Conservation (phyloP, 2,113 vertebrate genomes). For the Trichechus manatus region DNA sequence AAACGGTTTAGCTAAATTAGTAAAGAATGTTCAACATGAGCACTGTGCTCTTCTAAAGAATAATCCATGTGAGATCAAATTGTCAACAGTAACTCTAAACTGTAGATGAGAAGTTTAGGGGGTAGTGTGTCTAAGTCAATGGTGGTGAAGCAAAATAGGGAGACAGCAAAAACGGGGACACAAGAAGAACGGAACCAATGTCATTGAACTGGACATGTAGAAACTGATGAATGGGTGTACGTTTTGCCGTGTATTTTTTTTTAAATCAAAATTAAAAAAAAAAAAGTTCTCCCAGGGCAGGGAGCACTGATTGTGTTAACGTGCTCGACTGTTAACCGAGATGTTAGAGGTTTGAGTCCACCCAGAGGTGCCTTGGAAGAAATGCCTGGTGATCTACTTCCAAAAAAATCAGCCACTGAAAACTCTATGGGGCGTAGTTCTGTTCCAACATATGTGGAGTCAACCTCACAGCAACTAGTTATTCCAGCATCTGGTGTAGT, state of each 20-base stretch:
- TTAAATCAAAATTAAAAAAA: neutral
- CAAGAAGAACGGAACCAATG: too few relatives aligned
- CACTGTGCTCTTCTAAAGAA: neutral
- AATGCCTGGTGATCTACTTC: neutral
- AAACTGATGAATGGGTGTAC: too few relatives aligned
- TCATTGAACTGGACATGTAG: too few relatives aligned
- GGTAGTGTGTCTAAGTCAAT: too few relatives aligned
- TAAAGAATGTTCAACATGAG: neutral
- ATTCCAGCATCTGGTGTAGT: neutral
- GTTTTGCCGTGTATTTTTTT: too few relatives aligned
- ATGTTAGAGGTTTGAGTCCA: neutral
- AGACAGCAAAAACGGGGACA: neutral
- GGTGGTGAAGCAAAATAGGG: neutral
- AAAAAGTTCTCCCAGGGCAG: neutral
- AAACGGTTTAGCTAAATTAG: neutral
- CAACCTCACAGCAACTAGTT: neutral
- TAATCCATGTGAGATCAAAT: neutral
- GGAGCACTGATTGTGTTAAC: neutral
- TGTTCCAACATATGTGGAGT: neutral
- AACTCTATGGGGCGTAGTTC: neutral
- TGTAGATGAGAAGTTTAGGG: neutral
- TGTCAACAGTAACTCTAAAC: neutral
- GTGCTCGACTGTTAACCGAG: neutral
- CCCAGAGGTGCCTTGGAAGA: neutral
- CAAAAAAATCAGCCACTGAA: neutral